Evolutionary conservation across 2,797 vertebrate genomes (phyloP).

Genomic region (Phataginus tetradactyla): DNA sequence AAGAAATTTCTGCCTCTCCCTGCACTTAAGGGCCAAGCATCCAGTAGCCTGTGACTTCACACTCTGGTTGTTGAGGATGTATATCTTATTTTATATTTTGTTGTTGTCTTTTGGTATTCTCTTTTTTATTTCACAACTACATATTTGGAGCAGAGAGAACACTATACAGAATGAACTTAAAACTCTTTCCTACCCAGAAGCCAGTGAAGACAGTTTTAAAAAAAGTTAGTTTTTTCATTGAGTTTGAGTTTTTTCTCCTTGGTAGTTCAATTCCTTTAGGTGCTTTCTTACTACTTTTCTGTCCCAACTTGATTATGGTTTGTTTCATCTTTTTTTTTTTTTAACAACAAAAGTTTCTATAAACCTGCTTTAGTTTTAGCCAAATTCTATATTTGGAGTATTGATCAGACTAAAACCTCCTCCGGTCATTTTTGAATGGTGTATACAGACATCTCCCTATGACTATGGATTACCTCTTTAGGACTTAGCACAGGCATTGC

Average conservation of each 20-base stretch:
- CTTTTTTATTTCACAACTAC: slow-evolving; percentile 13
- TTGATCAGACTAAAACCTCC: background rate
- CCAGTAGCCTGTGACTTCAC: background rate
- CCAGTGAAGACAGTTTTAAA: slow-evolving; percentile 26
- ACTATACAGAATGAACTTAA: background rate
- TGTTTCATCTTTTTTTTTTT: background rate
- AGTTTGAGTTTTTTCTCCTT: background rate
- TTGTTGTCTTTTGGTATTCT: background rate
- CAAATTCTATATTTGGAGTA: background rate
- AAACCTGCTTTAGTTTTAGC: slow-evolving; percentile 21
- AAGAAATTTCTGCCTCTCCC: background rate
- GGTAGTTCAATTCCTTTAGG: background rate
- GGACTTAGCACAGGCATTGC: background rate
- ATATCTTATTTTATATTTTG: background rate
- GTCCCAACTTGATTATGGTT: background rate
- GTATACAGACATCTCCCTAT: background rate
- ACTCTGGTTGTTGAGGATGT: background rate
- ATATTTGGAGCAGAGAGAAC: background rate
- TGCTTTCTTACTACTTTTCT: background rate
- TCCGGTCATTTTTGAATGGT: background rate
- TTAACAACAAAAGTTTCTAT: background rate
- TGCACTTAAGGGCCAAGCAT: background rate
- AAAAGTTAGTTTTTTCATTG: background rate
- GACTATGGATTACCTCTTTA: background rate
- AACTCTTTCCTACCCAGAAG: background rate